Conservation (phyloP, 2,888 invertebrate genomes). For the Lapara coniferarum region DNA sequence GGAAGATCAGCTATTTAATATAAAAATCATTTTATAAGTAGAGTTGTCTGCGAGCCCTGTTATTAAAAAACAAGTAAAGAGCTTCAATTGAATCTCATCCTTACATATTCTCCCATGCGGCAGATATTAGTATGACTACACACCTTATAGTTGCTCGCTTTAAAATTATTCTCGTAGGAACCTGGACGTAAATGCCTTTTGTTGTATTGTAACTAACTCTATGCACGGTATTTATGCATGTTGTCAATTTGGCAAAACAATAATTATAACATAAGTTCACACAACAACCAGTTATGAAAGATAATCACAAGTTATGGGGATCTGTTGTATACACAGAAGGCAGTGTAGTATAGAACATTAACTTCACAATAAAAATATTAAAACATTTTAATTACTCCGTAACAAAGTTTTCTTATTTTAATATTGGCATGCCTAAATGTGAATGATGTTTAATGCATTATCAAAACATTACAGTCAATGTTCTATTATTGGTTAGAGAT, state of each 20-base stretch:
- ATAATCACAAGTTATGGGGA: background rate
- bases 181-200: no score
- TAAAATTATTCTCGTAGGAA: background rate
- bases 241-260: conserved; percentile 5
- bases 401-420: conserved; percentile 3
- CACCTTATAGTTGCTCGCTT: background rate
- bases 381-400: background rate
- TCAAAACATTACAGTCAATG: no score
- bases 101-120: no score
- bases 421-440: background rate
- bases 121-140: background rate
- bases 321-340: conserved; percentile 1
- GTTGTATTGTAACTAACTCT: no score
- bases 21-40: no score
- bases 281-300: conserved; percentile 7
- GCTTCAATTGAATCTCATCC: no score
- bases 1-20: no score
- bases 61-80: no score
- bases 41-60: no score
- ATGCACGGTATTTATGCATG: background rate
- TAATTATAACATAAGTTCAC: background rate
- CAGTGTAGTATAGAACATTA: background rate
- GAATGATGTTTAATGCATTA: no score
- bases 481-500: no score
- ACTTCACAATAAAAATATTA: background rate